Evolutionary conservation across 2,888 invertebrate species (phyloP), one percentile per base, ranked within the genome.

Genomic region (Drosophila koepferae): DNA sequence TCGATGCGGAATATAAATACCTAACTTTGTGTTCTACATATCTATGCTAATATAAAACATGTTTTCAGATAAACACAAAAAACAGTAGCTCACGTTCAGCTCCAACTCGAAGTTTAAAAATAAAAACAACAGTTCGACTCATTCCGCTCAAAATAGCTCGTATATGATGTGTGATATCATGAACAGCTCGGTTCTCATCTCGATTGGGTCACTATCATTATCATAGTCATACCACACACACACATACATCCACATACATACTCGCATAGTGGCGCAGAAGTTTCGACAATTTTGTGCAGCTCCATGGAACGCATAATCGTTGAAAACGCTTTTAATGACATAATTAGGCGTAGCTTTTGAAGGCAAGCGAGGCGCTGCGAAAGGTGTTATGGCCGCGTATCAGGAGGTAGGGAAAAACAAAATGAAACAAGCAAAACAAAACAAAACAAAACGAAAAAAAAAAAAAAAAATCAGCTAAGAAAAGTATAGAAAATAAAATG

Each of bases 341-440:
- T 89, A 89, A 82, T 82, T 86, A 89, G 83, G 80, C 86, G 70
- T 68, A 53, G 58, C 61, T 80, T 80, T 81, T 72, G 66, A 61
- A 51, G 55, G 69, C 60, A 56, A 40, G 48, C 55, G 16, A 23
- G 44, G 36, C 46, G 41, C 55, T 67, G 79, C 62, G 64, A 77
- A 74, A 66, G 69, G 77, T 80, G 72, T 83, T 68, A 44, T 43
- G 53, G 34, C 71, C 56, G 70, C 49, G 41, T 20, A 14, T 12
- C n/a, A 7, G 51, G 12, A 5, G 53, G 53, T 16, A 43, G 48
- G 54, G 38, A n/a, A 55, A 20, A 34, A 36, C 14, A 36, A 43
- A 44, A 18, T 16, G 16, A 40, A 40, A 16, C 8, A 7, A 3
- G 7, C 16, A 40, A 16, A 40, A 7, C 2, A 41, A 36, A 9